Conservation (phyloP, 2,888 invertebrate genomes). For the Camptogramma bilineatum region DNA sequence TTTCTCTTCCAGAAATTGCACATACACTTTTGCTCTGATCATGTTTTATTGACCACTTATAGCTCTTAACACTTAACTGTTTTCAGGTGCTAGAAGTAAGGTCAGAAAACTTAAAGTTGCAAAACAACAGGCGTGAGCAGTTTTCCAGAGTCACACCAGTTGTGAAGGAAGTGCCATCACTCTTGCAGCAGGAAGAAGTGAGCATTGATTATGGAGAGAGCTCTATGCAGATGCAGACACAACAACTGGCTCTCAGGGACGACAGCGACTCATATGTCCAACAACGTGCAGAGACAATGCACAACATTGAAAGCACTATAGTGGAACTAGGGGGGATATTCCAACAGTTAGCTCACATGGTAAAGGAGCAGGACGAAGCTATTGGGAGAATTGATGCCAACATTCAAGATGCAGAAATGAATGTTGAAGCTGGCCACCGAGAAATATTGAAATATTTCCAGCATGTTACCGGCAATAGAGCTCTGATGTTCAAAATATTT, state of each 20-base stretch:
- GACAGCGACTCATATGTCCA: conserved; percentile 96
- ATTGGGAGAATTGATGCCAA: conserved; percentile 99
- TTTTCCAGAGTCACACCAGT: conserved; percentile 85
- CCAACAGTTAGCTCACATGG: conserved; percentile 98
- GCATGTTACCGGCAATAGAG: conserved; percentile 97
- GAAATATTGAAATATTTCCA: conserved; percentile 99
- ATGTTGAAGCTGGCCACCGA: conserved; percentile 98
- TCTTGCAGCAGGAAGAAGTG: conserved; percentile 89
- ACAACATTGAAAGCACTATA: conserved; percentile 99
- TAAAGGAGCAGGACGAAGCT: conserved; percentile 99
- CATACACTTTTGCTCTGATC: no score
- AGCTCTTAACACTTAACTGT: conserved; percentile 16
- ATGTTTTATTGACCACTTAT: background rate
- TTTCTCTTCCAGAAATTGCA: no score
- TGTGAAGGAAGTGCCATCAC: conserved; percentile 74
- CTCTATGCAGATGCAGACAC: conserved; percentile 71
- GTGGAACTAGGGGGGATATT: conserved; percentile 99
- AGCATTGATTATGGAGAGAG: conserved; percentile 93
- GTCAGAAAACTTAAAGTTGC: conserved; percentile 98
- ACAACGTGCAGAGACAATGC: conserved; percentile 98
- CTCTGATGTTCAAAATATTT: conserved; percentile 99
- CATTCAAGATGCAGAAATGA: conserved; percentile 97
- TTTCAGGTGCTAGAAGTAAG: conserved; percentile 95
- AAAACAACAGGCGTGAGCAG: conserved; percentile 96
- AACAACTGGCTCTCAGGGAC: conserved; percentile 92